These are phyloP conservation scores for Paedocypris micromegethes DNA, from an alignment of 2,797 vertebrate genomes.

Conservation along the genomic window DNA sequence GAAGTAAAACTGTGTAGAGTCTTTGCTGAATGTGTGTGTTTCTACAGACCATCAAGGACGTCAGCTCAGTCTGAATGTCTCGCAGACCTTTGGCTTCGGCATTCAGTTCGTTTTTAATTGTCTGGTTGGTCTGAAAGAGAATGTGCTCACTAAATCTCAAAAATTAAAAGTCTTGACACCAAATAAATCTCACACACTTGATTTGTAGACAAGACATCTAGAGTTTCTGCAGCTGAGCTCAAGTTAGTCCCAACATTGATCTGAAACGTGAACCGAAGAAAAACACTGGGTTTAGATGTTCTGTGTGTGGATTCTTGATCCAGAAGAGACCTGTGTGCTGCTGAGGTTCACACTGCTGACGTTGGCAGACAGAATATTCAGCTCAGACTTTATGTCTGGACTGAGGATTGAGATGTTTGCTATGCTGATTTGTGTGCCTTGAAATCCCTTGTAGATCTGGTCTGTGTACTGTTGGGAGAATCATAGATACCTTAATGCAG, in stretches of 20 bases:
- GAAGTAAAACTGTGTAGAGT: neutral
- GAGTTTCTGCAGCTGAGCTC: too few species aligned
- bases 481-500: neutral
- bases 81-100: constrained; percentile 51
- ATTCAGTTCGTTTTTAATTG: constrained; percentile 31
- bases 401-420: constrained; percentile 63
- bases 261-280: too few species aligned
- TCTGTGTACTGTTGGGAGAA: constrained; percentile 65
- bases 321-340: neutral
- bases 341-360: constrained; percentile 54
- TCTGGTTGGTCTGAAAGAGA: constrained; percentile 40
- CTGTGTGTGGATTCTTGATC: too few species aligned
- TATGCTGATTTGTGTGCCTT: constrained; percentile 61
- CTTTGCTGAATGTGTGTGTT: neutral
- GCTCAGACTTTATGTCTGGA: constrained; percentile 44
- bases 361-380: constrained; percentile 47
- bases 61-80: constrained; percentile 56
- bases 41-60: constrained; percentile 59
- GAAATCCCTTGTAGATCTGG: constrained; percentile 60
- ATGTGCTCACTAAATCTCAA: too few species aligned
- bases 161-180: too few species aligned
- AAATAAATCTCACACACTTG: too few species aligned
- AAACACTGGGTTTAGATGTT: too few species aligned
- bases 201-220: too few species aligned
- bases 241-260: too few species aligned